A percentile compares a stretch with the other conserved stretches of the same genome.
These are phyloP conservation scores for Oxycera nigricornis DNA, from an alignment of 2,888 invertebrate genomes.

Conservation along the genomic window DNA sequence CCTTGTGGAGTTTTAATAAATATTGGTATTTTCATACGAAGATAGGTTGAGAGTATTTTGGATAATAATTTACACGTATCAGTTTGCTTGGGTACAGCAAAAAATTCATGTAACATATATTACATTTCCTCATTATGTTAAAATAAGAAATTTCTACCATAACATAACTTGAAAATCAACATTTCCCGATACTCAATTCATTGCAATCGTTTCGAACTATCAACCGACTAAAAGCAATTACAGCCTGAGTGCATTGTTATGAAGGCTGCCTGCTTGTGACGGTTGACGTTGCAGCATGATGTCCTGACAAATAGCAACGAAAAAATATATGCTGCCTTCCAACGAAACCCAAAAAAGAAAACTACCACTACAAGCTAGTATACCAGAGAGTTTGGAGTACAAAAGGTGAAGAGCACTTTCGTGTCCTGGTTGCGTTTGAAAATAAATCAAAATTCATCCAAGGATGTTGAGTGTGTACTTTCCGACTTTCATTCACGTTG, in stretches of 20 bases:
- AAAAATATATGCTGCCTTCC: conserved; percentile 15
- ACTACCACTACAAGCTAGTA: conserved; percentile 3
- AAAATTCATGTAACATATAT: no score
- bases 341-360: background rate
- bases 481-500: background rate
- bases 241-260: conserved; percentile 19
- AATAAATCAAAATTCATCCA: conserved; percentile 34
- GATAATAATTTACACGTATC: no score
- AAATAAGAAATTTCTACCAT: no score
- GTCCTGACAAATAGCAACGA: conserved; percentile 10
- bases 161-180: background rate
- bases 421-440: conserved; percentile 27
- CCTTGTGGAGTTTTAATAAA: no score
- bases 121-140: no score
- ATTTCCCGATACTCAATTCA: background rate
- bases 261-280: background rate
- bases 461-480: conserved; percentile 5
- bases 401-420: conserved; percentile 17
- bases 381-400: background rate
- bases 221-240: conserved; percentile 9
- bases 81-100: no score
- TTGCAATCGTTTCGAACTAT: background rate
- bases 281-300: background rate
- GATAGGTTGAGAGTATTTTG: no score
- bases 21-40: no score